phyloP scores from a whole-genome alignment of 2,113 vertebrate genomes.

The Poecilia latipinna region DNA sequence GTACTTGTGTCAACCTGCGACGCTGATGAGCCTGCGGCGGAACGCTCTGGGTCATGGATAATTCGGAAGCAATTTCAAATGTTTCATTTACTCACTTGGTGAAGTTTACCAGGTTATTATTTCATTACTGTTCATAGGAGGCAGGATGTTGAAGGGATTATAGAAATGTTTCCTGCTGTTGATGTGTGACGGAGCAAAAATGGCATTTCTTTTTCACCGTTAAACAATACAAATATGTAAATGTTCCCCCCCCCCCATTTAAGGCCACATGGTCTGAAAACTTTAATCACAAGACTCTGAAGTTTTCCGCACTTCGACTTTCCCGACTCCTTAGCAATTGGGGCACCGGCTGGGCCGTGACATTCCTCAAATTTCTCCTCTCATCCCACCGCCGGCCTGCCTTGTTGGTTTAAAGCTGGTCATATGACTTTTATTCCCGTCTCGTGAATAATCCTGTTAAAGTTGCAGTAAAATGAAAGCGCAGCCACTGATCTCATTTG shows the following conservation, averaged over 20 bases:
- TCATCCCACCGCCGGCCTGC: conserved; percentile 8
- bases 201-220: not conserved
- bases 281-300: not conserved
- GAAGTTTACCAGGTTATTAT: conserved; percentile 33
- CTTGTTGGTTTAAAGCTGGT: conserved; percentile 31
- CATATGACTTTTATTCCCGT: conserved; percentile 48
- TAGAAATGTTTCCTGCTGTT: conserved; percentile 1
- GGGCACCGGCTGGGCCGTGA: conserved; percentile 27
- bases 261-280: not conserved
- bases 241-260: too few relatives aligned
- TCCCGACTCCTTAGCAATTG: conserved; percentile 7
- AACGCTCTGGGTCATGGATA: not conserved
- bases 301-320: not conserved
- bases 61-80: conserved; percentile 39
- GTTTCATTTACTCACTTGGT: conserved; percentile 28
- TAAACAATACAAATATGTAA: not conserved
- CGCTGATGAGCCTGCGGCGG: conserved; percentile 13
- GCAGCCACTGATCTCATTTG: not conserved
- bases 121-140: conserved; percentile 55
- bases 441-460: conserved; percentile 33
- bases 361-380: conserved; percentile 51
- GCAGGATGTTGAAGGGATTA: conserved; percentile 17
- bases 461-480: not conserved
- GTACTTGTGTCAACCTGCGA: conserved; percentile 9
- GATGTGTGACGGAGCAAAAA: not conserved